These are phyloP conservation scores for Lophura swinhoii DNA, from an alignment of 2,797 vertebrate species.

Conservation along the genomic window DNA sequence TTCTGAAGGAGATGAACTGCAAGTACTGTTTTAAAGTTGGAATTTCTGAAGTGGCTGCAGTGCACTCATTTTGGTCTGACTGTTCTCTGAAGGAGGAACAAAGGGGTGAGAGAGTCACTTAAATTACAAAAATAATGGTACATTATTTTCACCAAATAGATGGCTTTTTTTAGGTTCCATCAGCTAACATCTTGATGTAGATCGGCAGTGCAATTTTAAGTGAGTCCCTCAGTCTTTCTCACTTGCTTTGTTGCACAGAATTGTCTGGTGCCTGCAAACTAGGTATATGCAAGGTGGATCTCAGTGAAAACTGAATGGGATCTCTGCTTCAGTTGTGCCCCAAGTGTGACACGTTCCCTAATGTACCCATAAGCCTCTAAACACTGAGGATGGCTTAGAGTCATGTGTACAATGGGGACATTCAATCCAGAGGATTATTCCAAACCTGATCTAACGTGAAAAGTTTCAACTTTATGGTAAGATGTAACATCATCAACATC, in stretches of 20 bases:
- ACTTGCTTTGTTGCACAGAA: neutral
- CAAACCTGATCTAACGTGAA: neutral
- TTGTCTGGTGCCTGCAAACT: neutral
- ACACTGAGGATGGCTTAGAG: neutral
- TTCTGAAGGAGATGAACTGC: neutral
- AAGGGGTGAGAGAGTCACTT: neutral
- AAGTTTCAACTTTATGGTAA: neutral
- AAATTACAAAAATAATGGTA: neutral
- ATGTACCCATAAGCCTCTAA: neutral
- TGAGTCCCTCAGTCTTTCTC: neutral
- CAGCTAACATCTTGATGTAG: neutral
- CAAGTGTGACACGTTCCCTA: neutral
- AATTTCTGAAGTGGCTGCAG: neutral
- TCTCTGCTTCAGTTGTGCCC: neutral
- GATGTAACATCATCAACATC: neutral
- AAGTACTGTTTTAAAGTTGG: neutral
- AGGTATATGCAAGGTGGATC: neutral
- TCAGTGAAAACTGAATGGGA: neutral
- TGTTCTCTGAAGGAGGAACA: neutral
- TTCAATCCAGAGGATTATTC: neutral
- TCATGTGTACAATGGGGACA: rapidly evolving
- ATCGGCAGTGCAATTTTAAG: neutral
- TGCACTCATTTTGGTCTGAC: neutral
- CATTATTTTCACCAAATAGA: neutral
- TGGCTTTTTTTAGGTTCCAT: neutral